Evolutionary conservation across 2,797 vertebrate genomes (phyloP).

Genomic region (Schizopygopsis malacanthus): DNA sequence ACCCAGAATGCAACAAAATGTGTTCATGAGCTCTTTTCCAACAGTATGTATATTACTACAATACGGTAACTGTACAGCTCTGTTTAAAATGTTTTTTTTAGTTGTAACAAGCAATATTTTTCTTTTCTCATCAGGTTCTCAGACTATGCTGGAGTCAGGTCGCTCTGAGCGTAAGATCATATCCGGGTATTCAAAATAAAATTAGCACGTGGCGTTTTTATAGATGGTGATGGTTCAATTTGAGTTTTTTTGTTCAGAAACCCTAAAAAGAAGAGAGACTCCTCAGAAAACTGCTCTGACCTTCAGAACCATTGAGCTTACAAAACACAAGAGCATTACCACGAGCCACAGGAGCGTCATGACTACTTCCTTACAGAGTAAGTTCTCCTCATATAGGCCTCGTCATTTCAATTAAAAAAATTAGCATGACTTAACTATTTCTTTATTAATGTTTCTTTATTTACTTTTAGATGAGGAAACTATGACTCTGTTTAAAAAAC

Average conservation of each 20-base stretch:
- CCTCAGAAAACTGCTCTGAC: conserved; percentile 71
- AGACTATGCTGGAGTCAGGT: conserved; percentile 67
- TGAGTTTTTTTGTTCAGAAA: conserved; percentile 23
- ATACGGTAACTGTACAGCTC: not conserved
- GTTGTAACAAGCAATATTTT: not conserved
- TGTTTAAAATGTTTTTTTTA: not conserved
- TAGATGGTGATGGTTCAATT: not conserved
- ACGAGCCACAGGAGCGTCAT: conserved; percentile 1
- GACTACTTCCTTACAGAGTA: conserved; percentile 44
- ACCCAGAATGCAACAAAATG: conserved; percentile 72
- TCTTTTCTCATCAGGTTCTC: conserved; percentile 63
- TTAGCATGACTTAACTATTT: not conserved
- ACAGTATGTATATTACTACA: conserved; percentile 76
- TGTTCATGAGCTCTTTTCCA: conserved; percentile 81
- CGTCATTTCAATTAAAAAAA: not conserved
- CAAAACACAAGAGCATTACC: conserved; percentile 52
- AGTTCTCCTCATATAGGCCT: not conserved
- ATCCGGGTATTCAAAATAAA: not conserved
- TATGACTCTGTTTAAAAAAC: conserved; percentile 80
- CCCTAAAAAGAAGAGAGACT: conserved; percentile 62
- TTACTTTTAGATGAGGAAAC: conserved; percentile 79
- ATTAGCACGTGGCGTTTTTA: not conserved
- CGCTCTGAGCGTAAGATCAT: conserved; percentile 70
- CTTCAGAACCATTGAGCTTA: conserved; percentile 81
- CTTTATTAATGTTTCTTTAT: not conserved